Base-by-base conservation (phyloP, 2,113 vertebrate species). In the Salvelinus alpinus region DNA sequence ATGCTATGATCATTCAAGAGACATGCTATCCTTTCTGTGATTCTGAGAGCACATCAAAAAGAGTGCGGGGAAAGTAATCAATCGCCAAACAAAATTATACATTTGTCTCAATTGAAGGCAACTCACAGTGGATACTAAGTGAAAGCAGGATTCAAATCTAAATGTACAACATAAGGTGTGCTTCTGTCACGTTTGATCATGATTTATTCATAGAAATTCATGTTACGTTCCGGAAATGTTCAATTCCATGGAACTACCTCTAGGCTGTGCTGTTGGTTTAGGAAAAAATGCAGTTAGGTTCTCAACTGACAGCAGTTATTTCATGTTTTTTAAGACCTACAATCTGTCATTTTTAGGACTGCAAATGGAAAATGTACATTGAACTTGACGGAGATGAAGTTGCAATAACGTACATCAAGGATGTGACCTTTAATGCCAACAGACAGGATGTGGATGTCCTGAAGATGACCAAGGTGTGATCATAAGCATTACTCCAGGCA, bases 361-460 rank as follows among this genome's bases (percentile, higher is more conserved):
- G 96, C 92, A 99, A 99, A 90, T 99, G 98, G 98, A 99, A 99
- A 94, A 96, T 98, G 95, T 99, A 98, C 90, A 92, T 99, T 95
- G 97, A 99, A 85, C 95, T 98, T 79, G 98, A 99, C 72, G 98
- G 98, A 78, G 97, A 99, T 87, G 97, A 98, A 79, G 93, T 97
- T 74, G 97, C 98, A 71, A 90, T 98, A 85, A 96, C 97, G 25
- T 99, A 98, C 90, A 98, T 99, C 91, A 99, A 97, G 93, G 97
- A 99, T 74, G 95, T 99, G 81, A 95, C 94, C 87, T 99, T 99
- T 91, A 97, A 93, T 85, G 91, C 93, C 90, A 96, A 96, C 92
- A 91, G 95, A 70, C 92, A 93, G 75, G 95, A 97, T 84, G 91
- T 91, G 81, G 96, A 99, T 84, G 85, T 94, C 86, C 91, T 96